These are phyloP conservation scores for Esperia sulphurella DNA, from an alignment of 2,888 invertebrate genomes.

Conservation along the genomic window DNA sequence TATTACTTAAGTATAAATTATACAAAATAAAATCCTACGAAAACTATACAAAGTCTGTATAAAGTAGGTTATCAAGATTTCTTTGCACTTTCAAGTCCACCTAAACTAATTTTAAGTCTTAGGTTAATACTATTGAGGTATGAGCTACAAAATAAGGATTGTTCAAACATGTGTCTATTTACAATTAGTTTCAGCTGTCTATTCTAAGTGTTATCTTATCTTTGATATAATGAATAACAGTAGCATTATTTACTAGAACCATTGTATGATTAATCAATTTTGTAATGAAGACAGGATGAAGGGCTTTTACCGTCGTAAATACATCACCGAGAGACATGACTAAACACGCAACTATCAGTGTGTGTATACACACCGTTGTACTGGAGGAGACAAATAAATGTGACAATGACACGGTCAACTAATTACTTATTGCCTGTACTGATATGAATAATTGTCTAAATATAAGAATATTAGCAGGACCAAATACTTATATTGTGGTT, in stretches of 20 bases:
- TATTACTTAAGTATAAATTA: neutral
- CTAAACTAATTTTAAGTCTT: neutral
- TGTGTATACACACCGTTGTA: too few relatives aligned
- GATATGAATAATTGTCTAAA: too few relatives aligned
- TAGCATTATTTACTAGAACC: conserved; percentile 48
- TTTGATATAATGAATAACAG: conserved; percentile 35
- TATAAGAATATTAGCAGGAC: too few relatives aligned
- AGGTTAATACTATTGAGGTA: neutral
- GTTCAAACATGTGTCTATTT: conserved; percentile 16
- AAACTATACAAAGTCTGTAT: neutral
- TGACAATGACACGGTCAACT: conserved; percentile 52
- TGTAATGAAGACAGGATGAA: conserved; percentile 42
- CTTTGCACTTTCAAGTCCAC: neutral
- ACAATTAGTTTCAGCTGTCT: conserved; percentile 9
- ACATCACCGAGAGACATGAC: conserved; percentile 47
- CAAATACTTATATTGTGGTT: too few relatives aligned
- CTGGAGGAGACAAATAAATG: conserved; percentile 31
- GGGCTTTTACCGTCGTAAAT: conserved; percentile 47
- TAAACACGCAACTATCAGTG: conserved; percentile 25
- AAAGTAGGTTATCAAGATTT: conserved; percentile 14
- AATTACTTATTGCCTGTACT: too few relatives aligned
- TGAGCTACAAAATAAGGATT: conserved; percentile 9
- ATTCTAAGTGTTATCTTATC: conserved; percentile 33
- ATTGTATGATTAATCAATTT: conserved; percentile 58
- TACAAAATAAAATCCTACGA: neutral